Evolutionary conservation across 2,113 vertebrate species (phyloP), one percentile per base, ranked within the genome.

Genomic region (Anseranas semipalmata): DNA sequence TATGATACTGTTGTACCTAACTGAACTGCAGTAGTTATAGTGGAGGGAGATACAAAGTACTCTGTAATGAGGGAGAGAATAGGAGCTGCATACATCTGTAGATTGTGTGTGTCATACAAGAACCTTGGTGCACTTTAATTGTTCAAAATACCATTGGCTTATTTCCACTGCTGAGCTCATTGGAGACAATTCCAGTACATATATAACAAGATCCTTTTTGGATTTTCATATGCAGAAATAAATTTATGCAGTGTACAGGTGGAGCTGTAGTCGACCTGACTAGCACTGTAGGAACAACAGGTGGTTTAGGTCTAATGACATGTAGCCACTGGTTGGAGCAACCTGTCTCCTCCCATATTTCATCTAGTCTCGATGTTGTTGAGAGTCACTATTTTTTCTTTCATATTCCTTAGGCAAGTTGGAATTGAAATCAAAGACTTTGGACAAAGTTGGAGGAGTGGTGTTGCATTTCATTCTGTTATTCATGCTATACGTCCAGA

Each of bases 401-500:
- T 92, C 20, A 6, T 91, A 32, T 77, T 85, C 5, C 95, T 65
- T 85, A 99, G 99, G 97, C 98, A 98, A 78, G 78, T 97, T 53
- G 99, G 99, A 63, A 98, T 99, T 72, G 99, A 99, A 92, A 98
- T 99, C 56, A 99, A 98, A 93, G 99, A 99, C 96, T 99, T 99
- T 72, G 99, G 99, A 33, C 97, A 98, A 62, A 99, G 99, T 27
- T 99, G 99, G 99, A 99, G 99, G 60, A 99, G 97, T 20, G 99
- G 99, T 32, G 89, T 99, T 75, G 99, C 99, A 39, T 99, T 99
- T 97, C 99, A 99, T 84, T 99, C 99, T 0, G 88, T 99, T 58
- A 99, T 99, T 97, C 98, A 99, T 52, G 98, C 99, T 27, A 99
- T 99, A 82, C 99, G 98, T 14, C 99, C 99, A 9, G 98, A 99